Percentiles rank a stretch among this genome's conserved stretches.
Evolutionary conservation across 2,888 invertebrate species (phyloP).

Genomic region (Plagiodera versicolora): DNA sequence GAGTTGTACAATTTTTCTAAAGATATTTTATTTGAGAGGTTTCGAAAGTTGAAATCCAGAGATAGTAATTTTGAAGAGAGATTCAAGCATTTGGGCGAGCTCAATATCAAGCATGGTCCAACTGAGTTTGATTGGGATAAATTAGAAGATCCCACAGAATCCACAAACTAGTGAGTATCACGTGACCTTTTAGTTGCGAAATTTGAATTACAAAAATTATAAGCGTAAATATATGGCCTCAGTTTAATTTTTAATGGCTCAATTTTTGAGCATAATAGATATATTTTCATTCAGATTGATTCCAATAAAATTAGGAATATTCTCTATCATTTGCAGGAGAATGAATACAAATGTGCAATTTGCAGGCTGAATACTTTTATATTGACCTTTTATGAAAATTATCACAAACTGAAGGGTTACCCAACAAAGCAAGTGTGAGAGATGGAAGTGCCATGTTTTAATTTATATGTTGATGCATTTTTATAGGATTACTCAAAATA

Average conservation of each 20-base stretch:
- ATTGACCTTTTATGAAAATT: too few species aligned
- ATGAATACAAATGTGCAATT: too few species aligned
- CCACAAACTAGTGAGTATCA: constrained; percentile 13
- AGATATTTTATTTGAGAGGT: constrained; percentile 82
- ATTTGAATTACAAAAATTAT: not conserved
- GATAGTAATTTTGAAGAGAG: constrained; percentile 81
- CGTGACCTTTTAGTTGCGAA: not conserved
- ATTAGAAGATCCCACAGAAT: constrained; percentile 63
- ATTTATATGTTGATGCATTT: not conserved
- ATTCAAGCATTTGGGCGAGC: constrained; percentile 82
- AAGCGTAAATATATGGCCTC: too few species aligned
- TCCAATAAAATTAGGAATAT: too few species aligned
- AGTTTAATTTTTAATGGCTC: too few species aligned
- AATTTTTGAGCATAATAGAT: too few species aligned
- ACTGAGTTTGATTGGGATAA: constrained; percentile 91
- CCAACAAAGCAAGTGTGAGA: constrained; percentile 19
- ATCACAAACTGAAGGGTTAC: not conserved
- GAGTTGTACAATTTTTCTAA: constrained; percentile 93
- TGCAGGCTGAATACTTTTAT: too few species aligned
- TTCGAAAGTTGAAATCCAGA: constrained; percentile 76
- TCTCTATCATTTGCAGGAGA: too few species aligned
- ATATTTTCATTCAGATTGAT: too few species aligned
- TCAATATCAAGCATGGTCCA: constrained; percentile 71
- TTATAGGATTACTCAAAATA: not conserved
- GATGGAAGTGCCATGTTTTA: constrained; percentile 22